Evolutionary conservation across 2,888 invertebrate species (phyloP), one percentile per base, ranked within the genome.

Genomic region (Heteromyza rotundicornis): DNA sequence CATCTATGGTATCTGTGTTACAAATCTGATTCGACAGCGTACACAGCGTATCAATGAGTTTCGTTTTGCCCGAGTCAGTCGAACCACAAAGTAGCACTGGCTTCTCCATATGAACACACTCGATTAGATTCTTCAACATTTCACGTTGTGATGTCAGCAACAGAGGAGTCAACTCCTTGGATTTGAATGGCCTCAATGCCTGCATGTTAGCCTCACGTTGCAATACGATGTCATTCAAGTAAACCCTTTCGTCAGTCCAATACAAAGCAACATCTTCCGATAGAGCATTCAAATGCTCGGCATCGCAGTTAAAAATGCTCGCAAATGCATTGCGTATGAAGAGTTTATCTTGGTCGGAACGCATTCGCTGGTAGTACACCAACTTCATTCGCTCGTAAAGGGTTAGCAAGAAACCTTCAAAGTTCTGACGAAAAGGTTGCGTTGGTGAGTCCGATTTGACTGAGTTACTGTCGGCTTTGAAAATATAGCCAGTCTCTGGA

Each of bases 61-160:
- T 84, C 1, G 84, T 84, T 68, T 84, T 84, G 16, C 84, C 84
- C 12, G 80, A 74, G 62, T 84, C 82, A 0, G 79, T 79, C 2
- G 82, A 69, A 1, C 84, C 84, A 58, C 83, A 83, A 2, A 84
- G 66, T 74, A 99, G 91, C 0, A 95, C 86, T 82, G 98, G 89
- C 93, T 98, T 98, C 77, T 94, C 92, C 89, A 95, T 91, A 72
- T 92, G 88, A 5, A 96, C 88, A 81, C 96, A 95, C 71, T 93
- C 92, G 17, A 92, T 89, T 59, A 99, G 82, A 59, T 92, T 90
- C 80, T 94, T 92, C 32, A 98, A 80, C 2, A 86, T 83, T 5
- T 87, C 84, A 58, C 90, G 78, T 79, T 94, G 94, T 77, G 83
- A 83, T 68, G 85, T 77, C 16, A 88, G 74, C 17, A 88, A 67